These are phyloP conservation scores for Datnioides undecimradiatus DNA, from an alignment of 2,113 vertebrate species.

Conservation along the genomic window DNA sequence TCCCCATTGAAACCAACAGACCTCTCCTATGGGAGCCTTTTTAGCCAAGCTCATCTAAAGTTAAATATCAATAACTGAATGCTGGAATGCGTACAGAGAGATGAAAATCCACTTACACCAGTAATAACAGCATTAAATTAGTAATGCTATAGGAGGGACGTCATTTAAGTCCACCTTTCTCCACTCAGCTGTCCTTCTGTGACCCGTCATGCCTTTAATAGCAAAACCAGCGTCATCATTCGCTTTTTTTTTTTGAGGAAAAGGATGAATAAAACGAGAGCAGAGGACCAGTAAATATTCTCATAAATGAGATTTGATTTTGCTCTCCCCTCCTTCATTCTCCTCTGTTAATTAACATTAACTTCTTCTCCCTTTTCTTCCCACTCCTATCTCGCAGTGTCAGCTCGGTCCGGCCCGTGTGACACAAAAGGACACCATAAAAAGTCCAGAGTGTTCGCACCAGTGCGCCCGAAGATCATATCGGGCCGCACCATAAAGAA, in stretches of 20 bases:
- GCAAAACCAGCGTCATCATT: slow-evolving; percentile 61
- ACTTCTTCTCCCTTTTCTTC: slow-evolving; percentile 58
- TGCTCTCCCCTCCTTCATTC: slow-evolving; percentile 54
- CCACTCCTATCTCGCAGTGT: slow-evolving; percentile 62
- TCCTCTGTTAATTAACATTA: slow-evolving; percentile 78
- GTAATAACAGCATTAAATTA: slow-evolving; percentile 67
- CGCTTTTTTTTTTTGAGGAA: slow-evolving; percentile 42
- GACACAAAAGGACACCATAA: slow-evolving; percentile 78
- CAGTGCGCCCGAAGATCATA: slow-evolving; percentile 73
- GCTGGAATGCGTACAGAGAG: slow-evolving; percentile 50
- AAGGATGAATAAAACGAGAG: slow-evolving; percentile 58
- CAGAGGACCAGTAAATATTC: slow-evolving; percentile 73
- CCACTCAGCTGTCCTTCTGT: slow-evolving; percentile 53
- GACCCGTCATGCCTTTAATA: slow-evolving; percentile 57
- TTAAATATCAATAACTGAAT: slow-evolving; percentile 67
- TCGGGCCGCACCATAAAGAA: slow-evolving; percentile 59
- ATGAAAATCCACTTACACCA: slow-evolving; percentile 53
- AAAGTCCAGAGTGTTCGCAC: slow-evolving; percentile 69
- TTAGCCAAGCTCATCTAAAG: slow-evolving; percentile 43
- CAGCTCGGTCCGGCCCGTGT: slow-evolving; percentile 46
- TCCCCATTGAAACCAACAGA: slow-evolving; percentile 43
- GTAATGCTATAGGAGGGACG: slow-evolving; percentile 47
- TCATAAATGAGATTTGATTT: slow-evolving; percentile 75
- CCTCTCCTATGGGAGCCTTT: slow-evolving; percentile 30
- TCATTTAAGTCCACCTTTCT: slow-evolving; percentile 56